phyloP scores from a whole-genome alignment of 2,888 invertebrate genomes.

The Trichopoda pennipes region DNA sequence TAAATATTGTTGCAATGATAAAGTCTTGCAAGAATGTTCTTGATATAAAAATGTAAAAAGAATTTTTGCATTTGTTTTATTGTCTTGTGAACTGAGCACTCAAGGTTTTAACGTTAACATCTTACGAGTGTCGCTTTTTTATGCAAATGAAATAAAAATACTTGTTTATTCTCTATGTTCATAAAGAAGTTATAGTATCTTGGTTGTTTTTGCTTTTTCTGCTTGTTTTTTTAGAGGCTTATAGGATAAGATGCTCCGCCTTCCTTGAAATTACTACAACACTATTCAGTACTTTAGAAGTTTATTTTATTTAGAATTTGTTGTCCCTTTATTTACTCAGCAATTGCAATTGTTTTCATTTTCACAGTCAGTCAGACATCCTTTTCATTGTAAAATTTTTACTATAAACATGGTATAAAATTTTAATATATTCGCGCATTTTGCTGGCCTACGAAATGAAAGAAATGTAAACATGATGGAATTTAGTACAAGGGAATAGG shows the following conservation, averaged over 20 bases:
- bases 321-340: neutral
- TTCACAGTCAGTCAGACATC: neutral
- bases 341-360: conserved; percentile 1
- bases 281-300: conserved; percentile 19
- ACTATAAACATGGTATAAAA: conserved; percentile 33
- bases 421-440: conserved; percentile 53
- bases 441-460: conserved; percentile 24
- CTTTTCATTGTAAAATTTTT: conserved; percentile 7
- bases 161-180: conserved; percentile 33
- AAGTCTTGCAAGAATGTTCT: neutral
- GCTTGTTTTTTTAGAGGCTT: conserved; percentile 4
- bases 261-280: conserved; percentile 1
- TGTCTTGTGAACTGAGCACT: conserved; percentile 37
- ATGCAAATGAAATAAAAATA: conserved; percentile 22
- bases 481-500: neutral
- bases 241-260: conserved; percentile 14
- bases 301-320: conserved; percentile 36
- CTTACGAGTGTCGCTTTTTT: conserved; percentile 21
- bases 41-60: neutral
- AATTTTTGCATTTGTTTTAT: conserved; percentile 20
- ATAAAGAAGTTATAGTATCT: neutral
- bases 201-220: neutral
- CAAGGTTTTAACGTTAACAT: conserved; percentile 34
- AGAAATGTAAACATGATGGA: neutral
- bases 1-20: too few species aligned